Conservation (phyloP, 2,888 invertebrate species). For the Metacarcinus magister region DNA sequence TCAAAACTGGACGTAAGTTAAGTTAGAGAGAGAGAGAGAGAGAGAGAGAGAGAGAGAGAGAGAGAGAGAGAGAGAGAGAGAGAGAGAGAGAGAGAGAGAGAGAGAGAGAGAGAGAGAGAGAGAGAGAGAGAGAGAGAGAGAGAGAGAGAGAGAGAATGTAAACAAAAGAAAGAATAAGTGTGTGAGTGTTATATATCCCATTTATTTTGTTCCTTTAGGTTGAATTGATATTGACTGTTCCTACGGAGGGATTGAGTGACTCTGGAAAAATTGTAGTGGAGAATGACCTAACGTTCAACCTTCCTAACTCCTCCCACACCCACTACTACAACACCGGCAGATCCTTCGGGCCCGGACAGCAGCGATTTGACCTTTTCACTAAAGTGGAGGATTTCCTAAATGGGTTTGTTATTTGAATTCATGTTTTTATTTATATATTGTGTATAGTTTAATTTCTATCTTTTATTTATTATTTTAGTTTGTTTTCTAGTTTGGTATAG, state of each 20-base stretch:
- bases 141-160: too few species aligned
- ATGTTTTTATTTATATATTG: background rate
- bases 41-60: too few species aligned
- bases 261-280: background rate
- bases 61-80: too few species aligned
- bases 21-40: too few species aligned
- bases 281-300: slow-evolving; percentile 45
- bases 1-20: slow-evolving; percentile 52
- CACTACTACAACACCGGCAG: slow-evolving; percentile 33
- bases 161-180: too few species aligned
- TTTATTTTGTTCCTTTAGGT: slow-evolving; percentile 50
- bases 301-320: slow-evolving; percentile 39
- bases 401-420: background rate
- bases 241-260: slow-evolving; percentile 58
- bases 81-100: too few species aligned
- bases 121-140: background rate
- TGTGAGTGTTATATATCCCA: background rate
- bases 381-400: slow-evolving; percentile 40
- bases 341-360: background rate
- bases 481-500: too few species aligned
- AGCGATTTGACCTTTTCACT: slow-evolving; percentile 35
- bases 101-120: background rate
- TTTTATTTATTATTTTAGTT: background rate
- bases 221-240: background rate
- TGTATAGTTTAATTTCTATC: background rate